A percentile compares a stretch with the other conserved stretches of the same genome.
Evolutionary conservation across 2,888 invertebrate genomes (phyloP).

Genomic region (Amphimallon solstitiale): DNA sequence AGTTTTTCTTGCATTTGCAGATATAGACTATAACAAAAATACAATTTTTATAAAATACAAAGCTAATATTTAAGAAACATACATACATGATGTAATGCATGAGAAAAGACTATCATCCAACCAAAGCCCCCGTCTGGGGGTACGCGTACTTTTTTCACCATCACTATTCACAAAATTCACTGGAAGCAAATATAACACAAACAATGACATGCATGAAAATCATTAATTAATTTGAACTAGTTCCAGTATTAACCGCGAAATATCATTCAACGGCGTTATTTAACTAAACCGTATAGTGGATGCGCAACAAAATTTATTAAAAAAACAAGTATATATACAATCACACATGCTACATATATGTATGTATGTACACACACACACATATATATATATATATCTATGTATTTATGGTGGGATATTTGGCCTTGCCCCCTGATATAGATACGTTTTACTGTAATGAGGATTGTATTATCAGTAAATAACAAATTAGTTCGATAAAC

Average conservation of each 20-base stretch:
- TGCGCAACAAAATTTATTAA: conserved; percentile 11
- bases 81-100: conserved; percentile 64
- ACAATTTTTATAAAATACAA: not conserved
- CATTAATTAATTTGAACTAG: not conserved
- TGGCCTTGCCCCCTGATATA: no score
- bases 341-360: not conserved
- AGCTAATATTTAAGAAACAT: not conserved
- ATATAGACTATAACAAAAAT: not conserved
- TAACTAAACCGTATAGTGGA: conserved; percentile 2
- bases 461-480: not conserved
- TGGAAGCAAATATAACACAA: not conserved
- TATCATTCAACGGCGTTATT: not conserved
- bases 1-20: no score
- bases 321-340: conserved; percentile 14
- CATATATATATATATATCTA: conserved; percentile 1
- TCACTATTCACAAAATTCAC: not conserved
- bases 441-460: no score
- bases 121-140: conserved; percentile 66
- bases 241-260: not conserved
- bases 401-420: not conserved
- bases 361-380: not conserved
- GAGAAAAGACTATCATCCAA: conserved; percentile 64
- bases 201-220: not conserved
- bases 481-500: not conserved
- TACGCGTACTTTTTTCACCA: conserved; percentile 51